A percentile compares a stretch with the other conserved stretches of the same genome.
These are phyloP conservation scores for Torymus auratus DNA, from an alignment of 2,888 invertebrate species.

Conservation along the genomic window DNA sequence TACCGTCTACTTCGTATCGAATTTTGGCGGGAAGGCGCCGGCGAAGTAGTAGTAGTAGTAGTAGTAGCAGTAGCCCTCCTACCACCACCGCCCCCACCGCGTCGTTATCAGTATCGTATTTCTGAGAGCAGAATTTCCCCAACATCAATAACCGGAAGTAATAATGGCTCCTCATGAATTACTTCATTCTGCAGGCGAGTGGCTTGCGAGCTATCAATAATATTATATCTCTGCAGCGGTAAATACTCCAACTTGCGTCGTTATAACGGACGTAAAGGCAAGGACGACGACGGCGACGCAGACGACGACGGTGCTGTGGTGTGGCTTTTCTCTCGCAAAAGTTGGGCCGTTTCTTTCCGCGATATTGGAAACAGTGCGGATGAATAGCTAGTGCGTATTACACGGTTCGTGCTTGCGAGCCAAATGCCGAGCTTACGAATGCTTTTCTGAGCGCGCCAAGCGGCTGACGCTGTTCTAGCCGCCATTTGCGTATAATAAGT, in stretches of 20 bases:
- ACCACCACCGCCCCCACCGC: conserved; percentile 1
- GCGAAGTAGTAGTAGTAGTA: neutral
- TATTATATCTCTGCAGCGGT: conserved; percentile 42
- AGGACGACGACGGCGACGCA: too few relatives aligned
- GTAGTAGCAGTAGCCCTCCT: too few relatives aligned
- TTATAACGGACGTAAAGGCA: conserved; percentile 18
- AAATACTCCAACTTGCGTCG: conserved; percentile 39
- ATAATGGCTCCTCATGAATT: conserved; percentile 57
- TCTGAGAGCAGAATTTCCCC: conserved; percentile 48
- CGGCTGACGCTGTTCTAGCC: neutral
- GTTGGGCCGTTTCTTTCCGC: conserved; percentile 14
- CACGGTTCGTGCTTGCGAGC: neutral
- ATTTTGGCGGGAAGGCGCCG: conserved; percentile 42
- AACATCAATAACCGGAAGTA: conserved; percentile 59
- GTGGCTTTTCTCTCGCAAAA: neutral
- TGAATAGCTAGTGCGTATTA: neutral
- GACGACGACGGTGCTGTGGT: too few relatives aligned
- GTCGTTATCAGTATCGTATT: conserved; percentile 57
- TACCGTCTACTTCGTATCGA: conserved; percentile 53
- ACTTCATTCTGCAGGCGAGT: conserved; percentile 52
- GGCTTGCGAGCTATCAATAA: conserved; percentile 53
- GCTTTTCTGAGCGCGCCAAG: neutral
- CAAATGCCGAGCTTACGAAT: conserved; percentile 7
- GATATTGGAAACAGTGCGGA: conserved; percentile 5
- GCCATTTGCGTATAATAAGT: too few relatives aligned